phyloP scores from a whole-genome alignment of 1,140 invertebrate species.

The Bombus impatiens region DNA sequence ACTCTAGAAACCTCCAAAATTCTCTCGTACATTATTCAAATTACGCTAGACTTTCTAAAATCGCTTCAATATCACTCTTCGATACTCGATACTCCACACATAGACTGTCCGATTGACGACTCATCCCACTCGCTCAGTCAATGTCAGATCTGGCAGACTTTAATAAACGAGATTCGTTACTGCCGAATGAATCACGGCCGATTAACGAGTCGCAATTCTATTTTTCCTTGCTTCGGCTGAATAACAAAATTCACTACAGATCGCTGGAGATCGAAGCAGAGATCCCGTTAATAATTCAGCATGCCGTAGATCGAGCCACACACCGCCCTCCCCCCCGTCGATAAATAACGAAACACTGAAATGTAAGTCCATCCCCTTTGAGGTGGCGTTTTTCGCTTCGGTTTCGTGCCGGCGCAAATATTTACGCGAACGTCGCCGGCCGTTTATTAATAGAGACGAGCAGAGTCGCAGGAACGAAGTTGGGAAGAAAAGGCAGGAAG shows the following conservation, averaged over 20 bases:
- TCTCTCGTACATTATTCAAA: no score
- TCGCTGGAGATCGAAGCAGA: not conserved
- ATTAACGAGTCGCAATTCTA: not conserved
- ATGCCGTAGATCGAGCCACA: not conserved
- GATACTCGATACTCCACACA: not conserved
- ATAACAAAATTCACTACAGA: not conserved
- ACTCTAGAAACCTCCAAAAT: no score
- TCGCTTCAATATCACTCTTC: not conserved
- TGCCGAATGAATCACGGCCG: constrained; percentile 7
- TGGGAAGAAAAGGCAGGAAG: not conserved
- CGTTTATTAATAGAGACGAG: constrained; percentile 39
- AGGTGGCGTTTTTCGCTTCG: constrained; percentile 25
- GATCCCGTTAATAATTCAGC: constrained; percentile 36
- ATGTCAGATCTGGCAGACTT: not conserved
- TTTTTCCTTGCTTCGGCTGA: not conserved
- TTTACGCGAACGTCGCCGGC: constrained; percentile 35
- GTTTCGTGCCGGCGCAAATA: constrained; percentile 24
- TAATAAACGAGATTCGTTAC: constrained; percentile 2
- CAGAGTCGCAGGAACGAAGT: not conserved
- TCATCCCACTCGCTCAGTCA: not conserved
- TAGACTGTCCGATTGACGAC: not conserved
- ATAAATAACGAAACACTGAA: constrained; percentile 45
- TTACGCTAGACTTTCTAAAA: not conserved
- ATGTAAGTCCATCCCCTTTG: constrained; percentile 20
- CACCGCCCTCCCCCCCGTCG: not conserved